A percentile compares a stretch with the other conserved stretches of the same genome.
Evolutionary conservation across 2,113 vertebrate genomes (phyloP).

Genomic region (Phyllostomus discolor): DNA sequence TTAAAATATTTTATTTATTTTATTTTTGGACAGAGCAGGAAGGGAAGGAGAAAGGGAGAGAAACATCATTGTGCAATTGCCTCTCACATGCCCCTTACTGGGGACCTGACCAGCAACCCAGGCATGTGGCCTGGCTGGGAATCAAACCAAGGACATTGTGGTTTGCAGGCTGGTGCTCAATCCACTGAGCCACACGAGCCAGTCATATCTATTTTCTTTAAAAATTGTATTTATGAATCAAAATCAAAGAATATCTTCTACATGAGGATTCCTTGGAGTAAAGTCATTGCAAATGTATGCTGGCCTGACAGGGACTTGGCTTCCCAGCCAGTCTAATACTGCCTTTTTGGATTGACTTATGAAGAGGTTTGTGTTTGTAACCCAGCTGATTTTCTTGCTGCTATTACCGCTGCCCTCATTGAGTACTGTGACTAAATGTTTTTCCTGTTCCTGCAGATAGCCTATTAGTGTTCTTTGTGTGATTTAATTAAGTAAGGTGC

Average conservation of each 20-base stretch:
- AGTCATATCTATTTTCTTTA: neutral
- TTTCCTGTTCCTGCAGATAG: neutral
- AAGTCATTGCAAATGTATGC: neutral
- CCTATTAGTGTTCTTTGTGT: constrained; percentile 24
- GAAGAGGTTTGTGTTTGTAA: neutral
- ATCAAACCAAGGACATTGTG: no score
- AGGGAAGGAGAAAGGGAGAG: no score
- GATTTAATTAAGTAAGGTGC: constrained; percentile 6
- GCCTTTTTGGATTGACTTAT: neutral
- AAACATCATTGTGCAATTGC: no score
- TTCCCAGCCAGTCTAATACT: neutral
- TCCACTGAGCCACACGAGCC: no score
- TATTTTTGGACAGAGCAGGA: no score
- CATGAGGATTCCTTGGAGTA: neutral
- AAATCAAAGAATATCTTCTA: neutral
- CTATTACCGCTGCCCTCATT: neutral
- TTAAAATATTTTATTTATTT: neutral
- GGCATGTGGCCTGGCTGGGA: no score
- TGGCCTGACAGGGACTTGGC: neutral
- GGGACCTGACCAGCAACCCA: no score
- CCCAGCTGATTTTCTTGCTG: neutral
- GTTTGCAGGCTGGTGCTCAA: no score
- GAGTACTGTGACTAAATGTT: neutral
- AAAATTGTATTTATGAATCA: neutral
- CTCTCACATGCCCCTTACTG: no score